Conservation (phyloP, 2,797 vertebrate genomes). For the Coluber constrictor region DNA sequence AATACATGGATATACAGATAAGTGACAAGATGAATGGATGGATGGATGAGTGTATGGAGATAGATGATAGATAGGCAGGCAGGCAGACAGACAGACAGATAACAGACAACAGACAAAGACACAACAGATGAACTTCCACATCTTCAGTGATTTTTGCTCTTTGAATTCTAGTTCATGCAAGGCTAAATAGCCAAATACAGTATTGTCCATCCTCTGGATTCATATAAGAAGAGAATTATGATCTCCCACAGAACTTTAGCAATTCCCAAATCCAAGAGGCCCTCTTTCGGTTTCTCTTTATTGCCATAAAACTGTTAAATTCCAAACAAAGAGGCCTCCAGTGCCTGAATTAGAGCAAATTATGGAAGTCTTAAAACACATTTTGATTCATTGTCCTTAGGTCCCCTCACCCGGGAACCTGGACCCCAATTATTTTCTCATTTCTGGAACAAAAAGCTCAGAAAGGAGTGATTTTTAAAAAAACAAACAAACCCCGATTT, state of each 20-base stretch:
- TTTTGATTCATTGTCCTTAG: neutral
- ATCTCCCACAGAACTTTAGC: neutral
- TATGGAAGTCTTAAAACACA: neutral
- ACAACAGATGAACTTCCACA: neutral
- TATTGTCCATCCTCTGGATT: conserved; percentile 4
- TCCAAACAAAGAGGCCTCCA: conserved; percentile 11
- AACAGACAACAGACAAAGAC: neutral
- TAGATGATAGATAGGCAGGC: neutral
- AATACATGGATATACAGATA: neutral
- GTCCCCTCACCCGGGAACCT: neutral
- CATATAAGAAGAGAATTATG: conserved; percentile 3
- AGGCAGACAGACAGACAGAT: neutral
- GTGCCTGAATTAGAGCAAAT: conserved; percentile 2
- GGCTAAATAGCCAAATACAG: neutral
- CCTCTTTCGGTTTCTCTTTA: conserved; percentile 9
- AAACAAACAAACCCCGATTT: neutral
- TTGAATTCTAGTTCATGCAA: neutral
- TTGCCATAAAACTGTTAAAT: conserved; percentile 25
- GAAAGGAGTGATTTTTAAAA: neutral
- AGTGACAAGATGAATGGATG: neutral
- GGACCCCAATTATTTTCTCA: neutral
- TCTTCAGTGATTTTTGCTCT: neutral
- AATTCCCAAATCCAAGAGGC: neutral
- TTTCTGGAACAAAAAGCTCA: neutral
- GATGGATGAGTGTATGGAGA: neutral